Conservation (phyloP, 2,888 invertebrate genomes). For the Apotomis turbidana region DNA sequence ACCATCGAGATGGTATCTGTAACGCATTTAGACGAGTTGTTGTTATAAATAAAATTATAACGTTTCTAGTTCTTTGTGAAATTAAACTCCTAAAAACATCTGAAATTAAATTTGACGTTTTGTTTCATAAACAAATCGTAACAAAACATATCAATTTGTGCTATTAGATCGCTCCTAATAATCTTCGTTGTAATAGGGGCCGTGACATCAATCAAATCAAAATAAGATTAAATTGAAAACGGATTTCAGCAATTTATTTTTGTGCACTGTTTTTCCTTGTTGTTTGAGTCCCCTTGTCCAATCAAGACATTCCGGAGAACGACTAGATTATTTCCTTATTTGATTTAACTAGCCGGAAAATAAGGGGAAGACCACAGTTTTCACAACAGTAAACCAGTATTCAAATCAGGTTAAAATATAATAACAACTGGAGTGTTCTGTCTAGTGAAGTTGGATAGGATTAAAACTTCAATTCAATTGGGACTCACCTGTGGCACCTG, state of each 20-base stretch:
- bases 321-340: slow-evolving; percentile 24
- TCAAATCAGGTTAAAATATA: background rate
- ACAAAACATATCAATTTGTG: too few relatives aligned
- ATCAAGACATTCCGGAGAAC: slow-evolving; percentile 23
- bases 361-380: slow-evolving; percentile 8
- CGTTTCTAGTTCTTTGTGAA: too few relatives aligned
- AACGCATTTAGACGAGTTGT: slow-evolving; percentile 25
- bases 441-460: too few relatives aligned
- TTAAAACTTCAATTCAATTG: too few relatives aligned
- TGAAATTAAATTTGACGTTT: too few relatives aligned
- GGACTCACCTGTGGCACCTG: too few relatives aligned
- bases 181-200: background rate
- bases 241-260: slow-evolving; percentile 28
- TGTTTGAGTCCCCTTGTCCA: slow-evolving; percentile 18
- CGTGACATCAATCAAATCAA: slow-evolving; percentile 25
- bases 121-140: too few relatives aligned
- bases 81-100: too few relatives aligned
- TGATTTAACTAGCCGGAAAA: slow-evolving; percentile 12
- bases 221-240: slow-evolving; percentile 23
- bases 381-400: slow-evolving; percentile 1
- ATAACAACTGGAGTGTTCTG: too few relatives aligned
- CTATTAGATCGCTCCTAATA: too few relatives aligned
- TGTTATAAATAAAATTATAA: too few relatives aligned
- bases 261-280: slow-evolving; percentile 21
- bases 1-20: slow-evolving; percentile 93